Base-by-base conservation (phyloP, 2,797 vertebrate genomes). In the Aplochiton taeniatus region DNA sequence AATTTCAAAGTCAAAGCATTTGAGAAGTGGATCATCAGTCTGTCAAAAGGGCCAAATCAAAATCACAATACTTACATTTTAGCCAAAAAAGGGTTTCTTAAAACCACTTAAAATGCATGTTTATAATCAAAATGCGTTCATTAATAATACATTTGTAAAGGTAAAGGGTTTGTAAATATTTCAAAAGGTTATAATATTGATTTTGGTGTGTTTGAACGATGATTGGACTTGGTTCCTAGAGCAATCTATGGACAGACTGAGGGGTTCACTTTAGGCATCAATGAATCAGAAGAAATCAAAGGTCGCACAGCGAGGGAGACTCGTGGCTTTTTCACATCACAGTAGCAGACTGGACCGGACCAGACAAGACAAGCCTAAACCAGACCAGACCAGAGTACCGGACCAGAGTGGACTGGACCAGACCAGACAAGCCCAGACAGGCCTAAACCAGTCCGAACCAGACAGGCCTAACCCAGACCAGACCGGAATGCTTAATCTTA, bases 11-110 rank as follows among this genome's bases (percentile, higher is more conserved):
- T 42, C 17, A 9, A 58, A 63, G 72, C 54, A 1, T 19, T 43
- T 14, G 64, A 46, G 59, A 73, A 83, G 75, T 83, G 76, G 61
- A 80, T 68, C 46, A 4, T 47, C 77, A 79, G 72, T 84, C 81
- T 82, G 73, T 48, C 13, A 0, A 8, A 42, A 58, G 31, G 31
- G 14, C 31, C 31, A 44, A 17, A 20, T 59, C 67, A 42, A 14
- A 13, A 68, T 9, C 55, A 31, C 57, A 68, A 20, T 51, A 56
- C 19, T 47, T 59, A 2, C 31, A 31, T 31, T 31, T 31, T 3
- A 31, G 6, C 6, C 31, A 31, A 31, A 31, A n/a, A 31, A 31
- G 31, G 2, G 31, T 31, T 31, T 31, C 31, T 31, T 31, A 3
- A 31, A 31, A 2, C 2, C 2, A 2, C 6, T 31, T 3, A 31